Percentiles rank a stretch among this genome's conserved stretches.
phyloP scores from a whole-genome alignment of 2,113 vertebrate species.

The Carlito syrichta region DNA sequence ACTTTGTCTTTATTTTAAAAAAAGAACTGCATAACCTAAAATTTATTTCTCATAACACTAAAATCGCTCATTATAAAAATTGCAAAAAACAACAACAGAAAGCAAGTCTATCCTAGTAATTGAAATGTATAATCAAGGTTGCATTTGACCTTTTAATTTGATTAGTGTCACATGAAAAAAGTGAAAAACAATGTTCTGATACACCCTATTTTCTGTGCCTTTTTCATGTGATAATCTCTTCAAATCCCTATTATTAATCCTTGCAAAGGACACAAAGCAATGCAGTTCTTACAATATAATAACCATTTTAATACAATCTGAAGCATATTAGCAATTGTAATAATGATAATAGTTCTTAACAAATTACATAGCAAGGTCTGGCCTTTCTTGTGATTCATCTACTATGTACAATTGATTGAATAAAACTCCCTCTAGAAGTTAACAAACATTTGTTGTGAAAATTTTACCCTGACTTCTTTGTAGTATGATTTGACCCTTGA shows the following conservation, averaged over 20 bases:
- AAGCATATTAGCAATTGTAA: not conserved
- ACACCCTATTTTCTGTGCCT: not conserved
- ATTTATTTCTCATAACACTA: not conserved
- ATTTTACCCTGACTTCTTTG: not conserved
- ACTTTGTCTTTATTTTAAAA: not conserved
- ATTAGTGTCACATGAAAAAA: not conserved
- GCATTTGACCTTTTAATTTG: not conserved
- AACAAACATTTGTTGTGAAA: not conserved
- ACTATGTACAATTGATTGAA: not conserved
- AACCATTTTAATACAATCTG: not conserved
- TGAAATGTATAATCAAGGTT: not conserved
- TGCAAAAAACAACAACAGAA: not conserved
- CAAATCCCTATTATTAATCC: slow-evolving; percentile 8
- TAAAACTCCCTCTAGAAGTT: not conserved
- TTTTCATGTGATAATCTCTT: slow-evolving; percentile 20
- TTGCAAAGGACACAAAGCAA: not conserved
- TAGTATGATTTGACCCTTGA: not conserved
- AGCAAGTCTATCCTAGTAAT: not conserved
- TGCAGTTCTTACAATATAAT: not conserved
- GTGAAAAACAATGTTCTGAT: not conserved
- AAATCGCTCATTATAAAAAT: slow-evolving; percentile 21
- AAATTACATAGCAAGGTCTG: not conserved
- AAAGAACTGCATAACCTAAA: not conserved
- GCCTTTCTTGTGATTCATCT: not conserved
- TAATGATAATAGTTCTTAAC: not conserved